Evolutionary conservation across 2,888 invertebrate genomes (phyloP), one percentile per base, ranked within the genome.

Genomic region (Trichogramma evanescens): DNA sequence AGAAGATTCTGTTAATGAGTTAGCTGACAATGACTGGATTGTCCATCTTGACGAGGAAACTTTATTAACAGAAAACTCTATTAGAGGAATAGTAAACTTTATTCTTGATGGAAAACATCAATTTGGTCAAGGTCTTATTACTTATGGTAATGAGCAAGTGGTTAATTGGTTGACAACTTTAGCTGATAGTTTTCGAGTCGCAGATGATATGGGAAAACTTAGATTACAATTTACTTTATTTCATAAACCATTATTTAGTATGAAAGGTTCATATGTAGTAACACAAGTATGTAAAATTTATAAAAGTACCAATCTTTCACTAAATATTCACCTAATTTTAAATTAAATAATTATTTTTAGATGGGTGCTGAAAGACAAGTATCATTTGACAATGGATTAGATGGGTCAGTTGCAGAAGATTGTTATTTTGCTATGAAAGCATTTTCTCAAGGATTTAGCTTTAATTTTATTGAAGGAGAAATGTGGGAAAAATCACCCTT

Each of bases 401-500:
- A 96, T 78, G 96, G 97, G 26, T 95, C 95, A 1, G 91, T 97
- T n/a, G 96, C 97, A 26, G 97, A 97, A 79, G 97, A 97, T 78
- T 96, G 95, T 74, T 97, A 88, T 78, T 97, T 97, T 79, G 94
- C 95, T 26, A 96, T 97, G 95, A 88, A 92, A 66, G 96, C 96
- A 4, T 93, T 89, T 78, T 85, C 86, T 65, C 86, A 92, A 77
- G 96, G 95, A 40, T 96, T 91, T 76, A 84, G 89, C 26, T 97
- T 97, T 78, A 92, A 94, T 76, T 97, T 96, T 79, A 88, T 97
- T 66, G 96, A 97, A 77, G 96, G 97, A 54, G 97, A 97, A 81
- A 96, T 97, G 96, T 95, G 95, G 89, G 97, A 97, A 77, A 96
- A 97, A 76, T 94, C 94, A 5, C 96, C 97, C 4, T 97, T 97